phyloP scores from a whole-genome alignment of 2,888 invertebrate genomes.

The Drosophila longiperda region DNA sequence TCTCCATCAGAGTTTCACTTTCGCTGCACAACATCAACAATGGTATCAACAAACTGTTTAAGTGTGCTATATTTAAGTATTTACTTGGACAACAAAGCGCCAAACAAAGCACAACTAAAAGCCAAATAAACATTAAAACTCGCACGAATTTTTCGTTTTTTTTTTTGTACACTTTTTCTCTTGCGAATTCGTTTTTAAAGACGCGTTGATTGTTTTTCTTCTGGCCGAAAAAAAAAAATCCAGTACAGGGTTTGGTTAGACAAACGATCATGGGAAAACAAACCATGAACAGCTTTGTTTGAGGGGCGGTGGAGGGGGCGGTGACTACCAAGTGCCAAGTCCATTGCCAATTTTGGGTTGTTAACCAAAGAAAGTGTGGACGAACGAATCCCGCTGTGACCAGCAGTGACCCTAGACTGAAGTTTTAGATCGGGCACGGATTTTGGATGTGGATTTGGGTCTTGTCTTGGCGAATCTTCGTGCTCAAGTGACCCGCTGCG shows the following conservation, averaged over 20 bases:
- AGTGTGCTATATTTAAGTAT: slow-evolving; percentile 80
- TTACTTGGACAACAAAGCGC: slow-evolving; percentile 71
- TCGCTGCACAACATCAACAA: slow-evolving; percentile 67
- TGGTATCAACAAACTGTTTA: slow-evolving; percentile 69
- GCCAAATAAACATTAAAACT: slow-evolving; percentile 61
- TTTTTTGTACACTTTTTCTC: slow-evolving; percentile 24
- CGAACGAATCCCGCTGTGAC: slow-evolving; percentile 56
- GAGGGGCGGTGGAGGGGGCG: neutral
- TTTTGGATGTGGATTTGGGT: slow-evolving; percentile 13
- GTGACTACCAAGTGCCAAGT: slow-evolving; percentile 42
- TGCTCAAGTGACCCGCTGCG: slow-evolving; percentile 76
- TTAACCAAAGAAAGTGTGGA: slow-evolving; percentile 68
- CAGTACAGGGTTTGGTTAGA: slow-evolving; percentile 57
- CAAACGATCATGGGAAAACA: slow-evolving; percentile 74
- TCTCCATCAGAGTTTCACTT: slow-evolving; percentile 61
- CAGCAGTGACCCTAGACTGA: slow-evolving; percentile 19
- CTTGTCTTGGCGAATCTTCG: slow-evolving; percentile 34
- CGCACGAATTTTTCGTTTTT: slow-evolving; percentile 45
- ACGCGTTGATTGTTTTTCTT: slow-evolving; percentile 75
- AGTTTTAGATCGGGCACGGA: neutral
- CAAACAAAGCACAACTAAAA: slow-evolving; percentile 65
- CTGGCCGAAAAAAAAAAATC: slow-evolving; percentile 21
- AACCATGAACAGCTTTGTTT: slow-evolving; percentile 28
- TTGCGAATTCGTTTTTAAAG: slow-evolving; percentile 72
- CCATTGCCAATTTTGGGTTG: slow-evolving; percentile 70